Base-by-base conservation (phyloP, 2,113 vertebrate genomes). In the Rhea pennata region DNA sequence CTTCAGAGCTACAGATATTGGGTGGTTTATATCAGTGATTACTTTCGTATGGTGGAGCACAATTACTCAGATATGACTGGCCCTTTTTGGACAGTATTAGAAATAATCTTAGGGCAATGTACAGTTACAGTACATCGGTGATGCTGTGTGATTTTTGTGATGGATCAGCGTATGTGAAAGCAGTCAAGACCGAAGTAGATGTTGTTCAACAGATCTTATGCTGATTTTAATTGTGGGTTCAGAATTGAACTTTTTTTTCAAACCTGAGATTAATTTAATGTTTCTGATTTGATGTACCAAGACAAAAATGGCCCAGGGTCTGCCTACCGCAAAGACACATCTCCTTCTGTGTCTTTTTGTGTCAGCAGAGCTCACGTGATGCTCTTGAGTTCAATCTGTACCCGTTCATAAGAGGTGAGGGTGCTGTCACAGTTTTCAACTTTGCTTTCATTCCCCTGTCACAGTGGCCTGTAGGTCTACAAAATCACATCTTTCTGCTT, bases 1-100 rank as follows among this genome's bases (percentile, higher is more conserved):
- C 73, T 76, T 81, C 10, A 20, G 70, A 90, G 72, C n/a, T 20
- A 56, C 78, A 95, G 92, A 77, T 86, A 88, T 33, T 59, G 50
- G 42, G 67, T 84, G 96, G 84, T 95, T 96, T 96, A 90, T 87
- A 80, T 70, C 84, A 95, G 75, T 94, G 84, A 92, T 97, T 95
- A 88, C 79, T 96, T 97, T 95, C 42, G 46, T 87, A 93, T 90
- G 70, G 84, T 92, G 74, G 65, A 42, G 96, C 97, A 94, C 69
- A 70, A 66, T 95, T 97, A 89, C 89, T 92, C 90, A 88, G 87
- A 84, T 81, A 91, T 86, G 92, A 87, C 78, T 97, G 95, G 72
- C 80, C 86, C 48, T 95, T 95, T 94, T 73, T 89, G 96, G 70
- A 95, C 87, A 81, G 73, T 89, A 93, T 84, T 77, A 95, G 58